phyloP scores from a whole-genome alignment of 2,797 vertebrate genomes.

The Xiphophorus birchmanni region DNA sequence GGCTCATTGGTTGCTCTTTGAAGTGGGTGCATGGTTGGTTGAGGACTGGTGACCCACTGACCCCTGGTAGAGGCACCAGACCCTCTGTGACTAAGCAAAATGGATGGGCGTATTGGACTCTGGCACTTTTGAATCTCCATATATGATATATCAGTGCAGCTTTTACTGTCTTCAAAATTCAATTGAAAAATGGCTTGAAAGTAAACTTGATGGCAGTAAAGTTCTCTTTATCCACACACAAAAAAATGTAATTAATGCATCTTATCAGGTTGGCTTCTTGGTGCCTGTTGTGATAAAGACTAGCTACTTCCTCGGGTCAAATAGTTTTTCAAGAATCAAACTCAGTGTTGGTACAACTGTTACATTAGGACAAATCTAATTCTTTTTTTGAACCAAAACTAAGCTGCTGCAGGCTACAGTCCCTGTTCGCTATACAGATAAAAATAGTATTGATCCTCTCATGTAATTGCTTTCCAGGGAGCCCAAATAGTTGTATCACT shows the following conservation, averaged over 20 bases:
- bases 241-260: background rate
- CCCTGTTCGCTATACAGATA: background rate
- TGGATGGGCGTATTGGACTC: background rate
- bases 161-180: background rate
- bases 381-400: constrained; percentile 23
- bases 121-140: background rate
- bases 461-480: constrained; percentile 7
- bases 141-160: constrained; percentile 3
- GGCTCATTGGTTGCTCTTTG: background rate
- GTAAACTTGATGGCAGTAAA: background rate
- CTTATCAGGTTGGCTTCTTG: background rate
- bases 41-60: background rate
- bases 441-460: background rate
- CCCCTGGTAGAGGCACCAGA: background rate
- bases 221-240: background rate
- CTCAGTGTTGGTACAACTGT: background rate
- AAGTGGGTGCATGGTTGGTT: background rate
- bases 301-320: constrained; percentile 1
- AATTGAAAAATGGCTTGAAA: background rate
- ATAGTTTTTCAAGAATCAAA: background rate
- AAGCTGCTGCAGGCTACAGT: background rate
- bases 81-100: background rate
- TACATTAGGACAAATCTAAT: background rate
- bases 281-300: background rate
- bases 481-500: constrained; percentile 11